Percentiles rank a stretch among this genome's conserved stretches.
Conservation (phyloP, 2,888 invertebrate species). For the Limnephilus lunatus region DNA sequence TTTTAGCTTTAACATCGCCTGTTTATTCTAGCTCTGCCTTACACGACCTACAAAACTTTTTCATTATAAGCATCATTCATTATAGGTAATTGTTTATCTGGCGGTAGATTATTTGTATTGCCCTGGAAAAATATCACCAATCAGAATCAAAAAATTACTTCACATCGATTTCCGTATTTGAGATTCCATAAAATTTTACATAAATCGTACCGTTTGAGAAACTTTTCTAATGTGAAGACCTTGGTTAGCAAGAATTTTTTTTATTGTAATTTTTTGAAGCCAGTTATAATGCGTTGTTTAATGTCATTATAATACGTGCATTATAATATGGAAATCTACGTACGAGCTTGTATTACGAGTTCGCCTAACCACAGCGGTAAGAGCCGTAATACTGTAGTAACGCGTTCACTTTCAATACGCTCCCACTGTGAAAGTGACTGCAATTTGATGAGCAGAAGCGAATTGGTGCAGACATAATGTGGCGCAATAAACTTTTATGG, state of each 20-base stretch:
- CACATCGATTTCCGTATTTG: no score
- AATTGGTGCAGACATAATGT: neutral
- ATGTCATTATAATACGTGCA: neutral
- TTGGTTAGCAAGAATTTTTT: neutral
- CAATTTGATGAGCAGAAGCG: conserved; percentile 32
- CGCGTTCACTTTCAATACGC: conserved; percentile 57
- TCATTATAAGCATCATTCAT: no score
- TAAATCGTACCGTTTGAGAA: no score
- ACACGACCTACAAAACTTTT: no score
- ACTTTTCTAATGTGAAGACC: no score
- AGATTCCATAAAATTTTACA: no score
- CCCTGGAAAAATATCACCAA: no score
- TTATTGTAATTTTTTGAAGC: neutral
- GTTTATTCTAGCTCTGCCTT: no score
- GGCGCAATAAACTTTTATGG: neutral
- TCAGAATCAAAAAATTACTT: no score
- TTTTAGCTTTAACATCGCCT: no score
- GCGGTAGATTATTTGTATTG: no score
- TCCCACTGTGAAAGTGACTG: conserved; percentile 56
- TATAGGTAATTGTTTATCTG: no score
- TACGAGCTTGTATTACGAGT: neutral
- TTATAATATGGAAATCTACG: neutral
- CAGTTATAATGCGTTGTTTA: neutral
- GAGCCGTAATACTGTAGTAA: conserved; percentile 21
- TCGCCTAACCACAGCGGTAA: neutral